Evolutionary conservation across 2,888 invertebrate genomes (phyloP), one percentile per base, ranked within the genome.

Genomic region (Temnothorax ravouxi): DNA sequence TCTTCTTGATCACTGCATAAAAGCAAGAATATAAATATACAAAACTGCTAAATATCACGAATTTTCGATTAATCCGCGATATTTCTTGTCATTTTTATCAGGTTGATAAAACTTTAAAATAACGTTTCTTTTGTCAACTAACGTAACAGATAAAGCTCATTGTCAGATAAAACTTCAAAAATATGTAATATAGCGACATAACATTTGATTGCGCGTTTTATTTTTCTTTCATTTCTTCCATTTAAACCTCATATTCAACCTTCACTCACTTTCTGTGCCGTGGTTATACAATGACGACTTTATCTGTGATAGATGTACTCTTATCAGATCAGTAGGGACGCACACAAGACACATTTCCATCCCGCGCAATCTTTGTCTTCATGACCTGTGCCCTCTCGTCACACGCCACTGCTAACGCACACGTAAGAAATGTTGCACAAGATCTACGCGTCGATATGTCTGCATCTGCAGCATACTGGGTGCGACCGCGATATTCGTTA

Each of bases 321-420:
- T 72, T 82, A 83, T 87, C 87, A 80, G 79, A 83, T 85, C 54
- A 34, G 50, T 34, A 54, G 8, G 41, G 11, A 54, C 34, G 44
- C 66, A 21, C 38, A 18, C 44, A 52, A 85, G 67, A 80, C 52
- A 62, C 75, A 81, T 61, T 80, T 84, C 41, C 62, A 80, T 84
- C 67, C 1, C 50, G 62, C 15, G 25, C 25, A 77, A 87, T 85
- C 83, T 41, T 41, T 41, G 41, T 41, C 41, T 41, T 41, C 41
- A 8, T 41, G 41, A 34, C 34, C 34, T 34, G 34, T 34, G 64
- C 52, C 38, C 67, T 61, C 25, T 29, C 67, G 66, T 81, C 80
- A 61, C 62, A 47, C 75, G 67, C 54, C 54, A 54, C 61, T 62
- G 86, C 72, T 34, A 84, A 83, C 67, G 34, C 66, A 47, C 25